These are phyloP conservation scores for Callosobruchus maculatus DNA, from an alignment of 2,888 invertebrate genomes.

Conservation along the genomic window DNA sequence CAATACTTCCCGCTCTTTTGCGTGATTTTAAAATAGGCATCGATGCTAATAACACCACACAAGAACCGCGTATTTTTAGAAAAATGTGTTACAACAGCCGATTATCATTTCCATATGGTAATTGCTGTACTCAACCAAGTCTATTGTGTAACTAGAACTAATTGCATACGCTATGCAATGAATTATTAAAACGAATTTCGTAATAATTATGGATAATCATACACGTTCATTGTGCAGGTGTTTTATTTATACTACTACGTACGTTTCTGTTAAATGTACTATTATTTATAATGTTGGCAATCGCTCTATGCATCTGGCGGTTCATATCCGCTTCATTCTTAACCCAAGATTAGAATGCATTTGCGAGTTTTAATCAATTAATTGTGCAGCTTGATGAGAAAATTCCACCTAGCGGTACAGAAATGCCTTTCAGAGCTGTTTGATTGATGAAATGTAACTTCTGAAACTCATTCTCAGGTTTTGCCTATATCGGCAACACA, in stretches of 20 bases:
- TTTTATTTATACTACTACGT: constrained; percentile 1
- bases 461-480: no score
- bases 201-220: constrained; percentile 19
- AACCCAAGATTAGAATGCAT: neutral
- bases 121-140: constrained; percentile 17
- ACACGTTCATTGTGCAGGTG: constrained; percentile 15
- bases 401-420: neutral
- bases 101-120: constrained; percentile 19
- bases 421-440: no score
- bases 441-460: no score
- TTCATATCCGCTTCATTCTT: neutral
- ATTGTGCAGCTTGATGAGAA: neutral
- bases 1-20: neutral
- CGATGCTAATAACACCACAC: neutral
- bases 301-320: neutral
- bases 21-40: constrained; percentile 1
- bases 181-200: constrained; percentile 24
- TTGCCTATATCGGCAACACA: no score
- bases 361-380: neutral
- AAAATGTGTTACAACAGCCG: constrained; percentile 16
- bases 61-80: constrained; percentile 17
- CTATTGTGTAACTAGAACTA: constrained; percentile 28
- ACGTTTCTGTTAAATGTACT: neutral
- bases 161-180: constrained; percentile 25
- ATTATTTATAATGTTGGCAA: neutral